Conservation (phyloP, 2,113 vertebrate genomes). For the Prochilodus magdalenae region DNA sequence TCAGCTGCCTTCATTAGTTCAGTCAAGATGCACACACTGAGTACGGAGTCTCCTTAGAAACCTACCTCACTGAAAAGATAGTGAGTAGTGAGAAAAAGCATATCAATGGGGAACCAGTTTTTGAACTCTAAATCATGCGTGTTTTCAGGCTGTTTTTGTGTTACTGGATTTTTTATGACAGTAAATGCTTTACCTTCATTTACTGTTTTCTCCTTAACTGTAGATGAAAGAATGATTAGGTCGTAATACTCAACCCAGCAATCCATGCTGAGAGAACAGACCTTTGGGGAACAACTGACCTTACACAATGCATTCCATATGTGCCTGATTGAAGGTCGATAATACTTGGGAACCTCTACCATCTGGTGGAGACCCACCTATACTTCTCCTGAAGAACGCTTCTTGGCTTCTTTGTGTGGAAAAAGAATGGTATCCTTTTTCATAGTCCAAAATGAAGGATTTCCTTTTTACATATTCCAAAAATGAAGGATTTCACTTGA, state of each 20-base stretch:
- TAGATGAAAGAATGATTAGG: not conserved
- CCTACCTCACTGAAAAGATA: not conserved
- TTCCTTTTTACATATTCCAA: too few relatives aligned
- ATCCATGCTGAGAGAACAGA: not conserved
- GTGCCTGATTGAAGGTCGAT: slow-evolving; percentile 54
- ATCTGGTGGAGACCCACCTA: slow-evolving; percentile 73
- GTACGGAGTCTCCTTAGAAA: too few relatives aligned
- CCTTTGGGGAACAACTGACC: not conserved
- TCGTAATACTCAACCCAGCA: not conserved
- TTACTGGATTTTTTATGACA: not conserved
- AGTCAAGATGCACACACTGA: too few relatives aligned
- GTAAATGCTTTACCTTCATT: not conserved
- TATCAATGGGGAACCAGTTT: too few relatives aligned
- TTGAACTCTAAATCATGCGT: not conserved
- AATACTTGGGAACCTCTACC: slow-evolving; percentile 65
- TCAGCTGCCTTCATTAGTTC: too few relatives aligned
- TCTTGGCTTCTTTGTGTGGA: not conserved
- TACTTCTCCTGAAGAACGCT: slow-evolving; percentile 24
- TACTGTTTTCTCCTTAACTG: not conserved
- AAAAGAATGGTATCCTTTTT: not conserved
- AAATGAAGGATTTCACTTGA: not conserved
- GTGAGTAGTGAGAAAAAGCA: too few relatives aligned
- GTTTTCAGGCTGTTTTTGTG: too few relatives aligned
- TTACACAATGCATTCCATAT: slow-evolving; percentile 71
- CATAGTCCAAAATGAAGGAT: too few relatives aligned